A percentile compares a stretch with the other conserved stretches of the same genome.
phyloP scores from a whole-genome alignment of 2,888 invertebrate species.

The Teleogryllus oceanicus region DNA sequence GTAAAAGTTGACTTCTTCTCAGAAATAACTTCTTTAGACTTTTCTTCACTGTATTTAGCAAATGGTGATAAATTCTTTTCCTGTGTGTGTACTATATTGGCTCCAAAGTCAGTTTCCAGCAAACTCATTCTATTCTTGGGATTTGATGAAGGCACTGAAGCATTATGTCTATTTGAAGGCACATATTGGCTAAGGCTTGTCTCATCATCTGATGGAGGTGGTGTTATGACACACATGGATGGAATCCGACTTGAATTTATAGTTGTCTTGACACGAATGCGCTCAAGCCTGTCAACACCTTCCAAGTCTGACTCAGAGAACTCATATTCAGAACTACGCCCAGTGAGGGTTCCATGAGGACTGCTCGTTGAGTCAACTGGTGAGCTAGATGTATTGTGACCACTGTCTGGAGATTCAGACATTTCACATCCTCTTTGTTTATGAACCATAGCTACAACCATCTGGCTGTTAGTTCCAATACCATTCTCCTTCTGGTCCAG shows the following conservation, averaged over 20 bases:
- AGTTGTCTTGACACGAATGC: constrained; percentile 80
- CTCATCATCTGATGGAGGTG: constrained; percentile 83
- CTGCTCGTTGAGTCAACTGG: constrained; percentile 71
- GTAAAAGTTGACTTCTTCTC: background rate
- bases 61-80: background rate
- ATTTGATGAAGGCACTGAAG: constrained; percentile 22
- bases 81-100: background rate
- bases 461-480: constrained; percentile 48
- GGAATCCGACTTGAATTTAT: constrained; percentile 85
- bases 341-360: constrained; percentile 58
- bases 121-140: background rate
- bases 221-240: constrained; percentile 88
- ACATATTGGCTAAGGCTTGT: constrained; percentile 48
- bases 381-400: constrained; percentile 76
- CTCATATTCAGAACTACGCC: constrained; percentile 73
- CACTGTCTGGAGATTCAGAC: constrained; percentile 71
- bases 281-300: constrained; percentile 81
- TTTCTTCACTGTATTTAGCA: too few species aligned
- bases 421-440: constrained; percentile 36
- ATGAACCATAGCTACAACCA: constrained; percentile 59
- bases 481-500: constrained; percentile 51
- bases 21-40: background rate
- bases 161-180: constrained; percentile 26
- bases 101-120: constrained; percentile 7
- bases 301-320: constrained; percentile 84